Evolutionary conservation across 2,113 vertebrate species (phyloP), one percentile per base, ranked within the genome.

Genomic region (Sialia sialis): DNA sequence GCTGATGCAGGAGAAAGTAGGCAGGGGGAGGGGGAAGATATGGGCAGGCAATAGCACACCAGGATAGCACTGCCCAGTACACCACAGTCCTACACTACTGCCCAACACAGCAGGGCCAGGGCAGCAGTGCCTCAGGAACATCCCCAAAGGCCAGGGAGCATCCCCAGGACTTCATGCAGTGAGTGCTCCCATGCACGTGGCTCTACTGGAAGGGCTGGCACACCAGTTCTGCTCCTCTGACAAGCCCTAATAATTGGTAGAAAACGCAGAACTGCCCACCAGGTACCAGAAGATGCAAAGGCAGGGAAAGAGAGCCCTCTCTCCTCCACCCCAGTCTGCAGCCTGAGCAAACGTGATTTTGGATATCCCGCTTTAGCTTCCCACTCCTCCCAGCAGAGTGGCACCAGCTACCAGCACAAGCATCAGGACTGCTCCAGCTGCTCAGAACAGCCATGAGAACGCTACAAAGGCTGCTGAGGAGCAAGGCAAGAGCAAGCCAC

Each of bases 1-100:
- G 80, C 49, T 64, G 93, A 86, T 96, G 87, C 96, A 83, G 95
- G 88, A 81, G 87, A 93, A 95, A 88, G 93, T 32, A 64, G 72
- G 76, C 72, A 70, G 59, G 46, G 83, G 76, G 87, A 91, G 75
- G 67, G 75, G 51, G 73, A 46, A 94, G 43, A 46, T 23, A 15
- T 4, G 54, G 14, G 34, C 63, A 82, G 49, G 63, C 55, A 63
- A 12, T 1, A 39, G 58, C 81, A 64, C 64, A 20, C 6, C 39
- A 32, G 30, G 19, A 52, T 1, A 48, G 60, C 62, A 29, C 38
- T 56, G 60, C 43, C 66, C 30, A 29, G 7, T 2, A 10, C 41
- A 29, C 11, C 69, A 32, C 30, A 62, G 69, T 25, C 60, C 60
- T 48, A 7, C 27, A 27, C 2, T 11, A 4, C 1, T 17, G 32